These are phyloP conservation scores for Drosophila kambysellisi DNA, from an alignment of 2,888 invertebrate species.

Conservation along the genomic window DNA sequence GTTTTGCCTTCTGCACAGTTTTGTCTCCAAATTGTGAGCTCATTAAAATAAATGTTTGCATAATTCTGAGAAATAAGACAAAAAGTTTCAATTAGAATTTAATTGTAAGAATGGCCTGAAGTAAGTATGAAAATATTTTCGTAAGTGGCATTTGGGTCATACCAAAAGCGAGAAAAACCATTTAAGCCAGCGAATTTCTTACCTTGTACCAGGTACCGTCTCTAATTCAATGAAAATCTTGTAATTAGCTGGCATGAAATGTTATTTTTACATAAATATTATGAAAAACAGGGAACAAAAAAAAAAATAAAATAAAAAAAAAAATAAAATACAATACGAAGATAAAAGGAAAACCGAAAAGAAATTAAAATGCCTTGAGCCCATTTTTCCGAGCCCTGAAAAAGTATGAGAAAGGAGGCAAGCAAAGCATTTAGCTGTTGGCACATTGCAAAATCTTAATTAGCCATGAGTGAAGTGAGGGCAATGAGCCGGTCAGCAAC, in stretches of 20 bases:
- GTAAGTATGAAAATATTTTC: conserved; percentile 11
- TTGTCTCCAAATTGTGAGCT: background rate
- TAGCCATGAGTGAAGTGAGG: conserved; percentile 64
- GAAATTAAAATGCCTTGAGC: conserved; percentile 38
- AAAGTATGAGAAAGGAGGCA: conserved; percentile 42
- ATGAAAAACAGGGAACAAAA: conserved; percentile 30
- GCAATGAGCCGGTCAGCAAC: conserved; percentile 45
- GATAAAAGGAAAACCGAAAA: conserved; percentile 44
- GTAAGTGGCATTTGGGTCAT: conserved; percentile 16
- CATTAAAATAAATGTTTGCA: background rate
- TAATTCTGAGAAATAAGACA: conserved; percentile 1
- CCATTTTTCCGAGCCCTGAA: conserved; percentile 20
- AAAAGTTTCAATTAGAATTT: conserved; percentile 12
- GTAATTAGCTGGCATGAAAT: conserved; percentile 47
- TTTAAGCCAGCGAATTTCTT: conserved; percentile 11
- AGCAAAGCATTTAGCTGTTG: conserved; percentile 37
- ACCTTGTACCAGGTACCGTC: background rate
- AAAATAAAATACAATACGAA: conserved; percentile 17
- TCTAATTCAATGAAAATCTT: conserved; percentile 21
- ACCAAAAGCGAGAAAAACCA: background rate
- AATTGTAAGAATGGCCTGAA: conserved; percentile 1
- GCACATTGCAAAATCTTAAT: conserved; percentile 70
- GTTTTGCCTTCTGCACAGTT: background rate
- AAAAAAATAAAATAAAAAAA: conserved; percentile 27
- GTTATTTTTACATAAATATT: conserved; percentile 47